A percentile compares a stretch with the other conserved stretches of the same genome.
Conservation (phyloP, 1,140 invertebrate species). For the Bombus waltoni region DNA sequence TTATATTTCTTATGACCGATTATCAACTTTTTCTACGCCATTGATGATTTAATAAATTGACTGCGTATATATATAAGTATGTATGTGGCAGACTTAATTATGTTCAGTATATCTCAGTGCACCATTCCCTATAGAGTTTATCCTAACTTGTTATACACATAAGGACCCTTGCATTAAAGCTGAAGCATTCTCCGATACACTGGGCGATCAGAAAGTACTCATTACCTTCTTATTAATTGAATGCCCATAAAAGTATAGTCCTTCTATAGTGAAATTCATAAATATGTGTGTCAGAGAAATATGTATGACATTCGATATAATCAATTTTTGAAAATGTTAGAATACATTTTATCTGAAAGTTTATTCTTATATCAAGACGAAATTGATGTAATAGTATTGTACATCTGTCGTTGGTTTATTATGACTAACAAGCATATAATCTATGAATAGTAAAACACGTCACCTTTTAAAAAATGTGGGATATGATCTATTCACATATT, state of each 20-base stretch:
- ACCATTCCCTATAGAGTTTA: slow-evolving; percentile 1
- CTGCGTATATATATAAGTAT: background rate
- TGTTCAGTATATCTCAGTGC: slow-evolving; percentile 16
- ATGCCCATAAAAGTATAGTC: background rate
- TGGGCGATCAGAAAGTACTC: background rate
- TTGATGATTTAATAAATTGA: background rate
- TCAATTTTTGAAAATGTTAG: background rate
- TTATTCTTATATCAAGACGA: background rate
- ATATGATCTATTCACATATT: no score
- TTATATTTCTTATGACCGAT: background rate
- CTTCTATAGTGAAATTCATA: background rate
- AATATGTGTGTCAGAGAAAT: background rate
- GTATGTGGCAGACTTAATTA: slow-evolving; percentile 19
- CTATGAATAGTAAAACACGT: no score
- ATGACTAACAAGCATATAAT: no score
- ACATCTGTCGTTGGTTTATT: background rate
- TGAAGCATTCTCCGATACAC: slow-evolving; percentile 5
- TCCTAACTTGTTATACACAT: slow-evolving; percentile 2
- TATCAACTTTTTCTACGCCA: slow-evolving; percentile 5
- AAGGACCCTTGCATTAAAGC: background rate
- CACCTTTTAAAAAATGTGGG: no score
- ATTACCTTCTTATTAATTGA: background rate
- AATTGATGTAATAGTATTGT: background rate
- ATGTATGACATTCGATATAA: no score
- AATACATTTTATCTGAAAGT: background rate